Conservation (phyloP, 2,888 invertebrate species). For the Drosophila demipolita region DNA sequence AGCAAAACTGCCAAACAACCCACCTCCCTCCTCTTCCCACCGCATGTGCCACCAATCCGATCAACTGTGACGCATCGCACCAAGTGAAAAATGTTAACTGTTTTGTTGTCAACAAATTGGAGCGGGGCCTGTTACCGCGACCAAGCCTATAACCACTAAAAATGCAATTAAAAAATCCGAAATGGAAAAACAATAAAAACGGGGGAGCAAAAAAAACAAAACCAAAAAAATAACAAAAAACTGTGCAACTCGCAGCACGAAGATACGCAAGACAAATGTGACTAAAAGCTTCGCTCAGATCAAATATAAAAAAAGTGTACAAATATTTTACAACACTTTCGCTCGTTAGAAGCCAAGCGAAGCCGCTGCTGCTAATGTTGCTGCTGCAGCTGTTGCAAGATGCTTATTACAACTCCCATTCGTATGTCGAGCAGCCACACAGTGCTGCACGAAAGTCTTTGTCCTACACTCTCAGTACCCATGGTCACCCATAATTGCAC, state of each 20-base stretch:
- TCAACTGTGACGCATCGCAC: conserved; percentile 74
- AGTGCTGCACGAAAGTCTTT: conserved; percentile 50
- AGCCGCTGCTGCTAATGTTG: neutral
- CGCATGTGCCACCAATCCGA: conserved; percentile 29
- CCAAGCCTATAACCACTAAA: conserved; percentile 70
- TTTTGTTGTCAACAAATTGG: conserved; percentile 78
- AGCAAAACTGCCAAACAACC: conserved; percentile 1
- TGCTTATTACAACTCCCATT: conserved; percentile 4
- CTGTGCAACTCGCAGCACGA: conserved; percentile 51
- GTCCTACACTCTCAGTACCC: conserved; percentile 51
- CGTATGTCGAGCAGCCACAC: conserved; percentile 24
- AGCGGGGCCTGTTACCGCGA: conserved; percentile 54
- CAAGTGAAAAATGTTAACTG: conserved; percentile 51
- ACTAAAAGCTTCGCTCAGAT: conserved; percentile 29
- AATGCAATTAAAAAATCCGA: conserved; percentile 65
- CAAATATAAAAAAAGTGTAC: conserved; percentile 30
- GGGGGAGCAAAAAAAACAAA: conserved; percentile 34
- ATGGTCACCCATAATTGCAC: conserved; percentile 70
- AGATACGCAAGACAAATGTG: conserved; percentile 37
- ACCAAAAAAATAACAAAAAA: conserved; percentile 31
- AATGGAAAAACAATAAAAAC: conserved; percentile 68
- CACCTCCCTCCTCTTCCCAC: neutral
- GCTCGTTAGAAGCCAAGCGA: conserved; percentile 79
- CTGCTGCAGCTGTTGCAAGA: neutral
- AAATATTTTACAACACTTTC: conserved; percentile 79